Evolutionary conservation across 1,140 invertebrate genomes (phyloP).

Genomic region (Bursaphelenchus mucronatus): DNA sequence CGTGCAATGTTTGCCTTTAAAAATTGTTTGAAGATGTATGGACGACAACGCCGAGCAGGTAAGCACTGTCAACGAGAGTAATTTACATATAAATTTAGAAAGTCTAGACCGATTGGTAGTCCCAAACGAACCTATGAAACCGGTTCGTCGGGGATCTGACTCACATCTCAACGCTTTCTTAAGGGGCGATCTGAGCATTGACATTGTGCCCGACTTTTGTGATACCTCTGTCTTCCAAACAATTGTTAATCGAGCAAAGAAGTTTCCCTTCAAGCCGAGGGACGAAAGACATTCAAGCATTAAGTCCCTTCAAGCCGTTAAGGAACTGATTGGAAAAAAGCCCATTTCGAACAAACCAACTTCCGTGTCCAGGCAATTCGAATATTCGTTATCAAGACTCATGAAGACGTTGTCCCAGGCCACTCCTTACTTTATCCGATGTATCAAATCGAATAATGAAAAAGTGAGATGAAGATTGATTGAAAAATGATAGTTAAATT

Average conservation of each 20-base stretch:
- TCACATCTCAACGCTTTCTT: conserved; percentile 56
- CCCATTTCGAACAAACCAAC: conserved; percentile 70
- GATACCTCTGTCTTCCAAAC: conserved; percentile 59
- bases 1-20: conserved; percentile 85
- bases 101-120: conserved; percentile 43
- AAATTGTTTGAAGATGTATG: conserved; percentile 70
- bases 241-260: conserved; percentile 52
- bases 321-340: conserved; percentile 51
- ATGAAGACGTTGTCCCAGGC: conserved; percentile 90
- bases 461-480: conserved; percentile 66
- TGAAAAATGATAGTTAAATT: conserved; percentile 44
- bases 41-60: conserved; percentile 46
- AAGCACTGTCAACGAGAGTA: neutral
- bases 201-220: conserved; percentile 57
- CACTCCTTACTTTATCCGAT: conserved; percentile 92
- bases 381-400: conserved; percentile 79
- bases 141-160: conserved; percentile 49
- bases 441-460: conserved; percentile 88
- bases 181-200: conserved; percentile 48
- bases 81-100: conserved; percentile 34
- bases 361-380: conserved; percentile 88
- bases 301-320: conserved; percentile 67
- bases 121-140: conserved; percentile 21
- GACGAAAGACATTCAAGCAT: conserved; percentile 37
- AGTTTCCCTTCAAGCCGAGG: conserved; percentile 37